phyloP scores from a whole-genome alignment of 1,140 invertebrate genomes.

The Pantala flavescens region DNA sequence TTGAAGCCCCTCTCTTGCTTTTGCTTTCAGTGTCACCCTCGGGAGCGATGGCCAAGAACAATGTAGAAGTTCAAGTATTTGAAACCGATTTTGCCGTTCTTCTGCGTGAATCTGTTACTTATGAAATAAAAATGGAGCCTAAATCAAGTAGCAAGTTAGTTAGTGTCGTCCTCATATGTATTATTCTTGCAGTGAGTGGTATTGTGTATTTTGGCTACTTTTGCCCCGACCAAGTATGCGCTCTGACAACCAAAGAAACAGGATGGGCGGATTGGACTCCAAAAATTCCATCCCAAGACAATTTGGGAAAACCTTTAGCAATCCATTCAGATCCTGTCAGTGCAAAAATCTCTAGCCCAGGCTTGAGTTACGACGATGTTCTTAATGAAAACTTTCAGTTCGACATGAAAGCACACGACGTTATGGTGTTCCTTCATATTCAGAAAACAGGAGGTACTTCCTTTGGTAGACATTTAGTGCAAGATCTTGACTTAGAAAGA shows the following conservation, averaged over 20 bases:
- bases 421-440: conserved; percentile 97
- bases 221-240: conserved; percentile 75
- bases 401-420: conserved; percentile 83
- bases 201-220: conserved; percentile 81
- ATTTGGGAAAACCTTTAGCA: conserved; percentile 43
- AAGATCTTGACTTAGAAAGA: conserved; percentile 79
- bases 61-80: conserved; percentile 60
- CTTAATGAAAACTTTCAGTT: conserved; percentile 76
- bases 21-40: conserved; percentile 4
- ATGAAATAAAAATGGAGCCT: conserved; percentile 68
- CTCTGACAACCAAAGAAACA: conserved; percentile 52
- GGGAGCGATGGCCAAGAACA: conserved; percentile 38
- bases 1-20: background rate
- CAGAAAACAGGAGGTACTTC: conserved; percentile 93
- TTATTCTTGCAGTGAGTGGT: conserved; percentile 63
- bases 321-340: conserved; percentile 33
- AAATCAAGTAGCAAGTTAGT: conserved; percentile 50
- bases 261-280: conserved; percentile 31
- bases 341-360: conserved; percentile 30
- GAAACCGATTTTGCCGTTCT: conserved; percentile 61
- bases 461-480: conserved; percentile 88
- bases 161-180: conserved; percentile 63
- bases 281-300: conserved; percentile 39
- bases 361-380: conserved; percentile 68
- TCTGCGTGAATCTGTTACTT: conserved; percentile 51